These are phyloP conservation scores for Mycalesis mineus DNA, from an alignment of 2,888 invertebrate species.

Conservation along the genomic window DNA sequence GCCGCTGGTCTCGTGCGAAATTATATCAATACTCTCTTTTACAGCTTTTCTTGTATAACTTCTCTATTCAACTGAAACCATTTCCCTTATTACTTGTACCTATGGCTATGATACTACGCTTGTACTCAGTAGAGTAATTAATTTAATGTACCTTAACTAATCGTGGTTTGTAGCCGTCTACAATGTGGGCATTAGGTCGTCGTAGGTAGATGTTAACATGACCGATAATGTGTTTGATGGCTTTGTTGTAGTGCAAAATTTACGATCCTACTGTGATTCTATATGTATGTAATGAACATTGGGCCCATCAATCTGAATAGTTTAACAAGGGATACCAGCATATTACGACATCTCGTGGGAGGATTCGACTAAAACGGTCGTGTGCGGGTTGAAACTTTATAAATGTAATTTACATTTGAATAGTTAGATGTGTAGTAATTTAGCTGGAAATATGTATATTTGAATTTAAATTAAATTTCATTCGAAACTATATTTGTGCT, in stretches of 20 bases:
- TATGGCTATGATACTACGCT: neutral
- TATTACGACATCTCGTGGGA: conserved; percentile 8
- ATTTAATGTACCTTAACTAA: neutral
- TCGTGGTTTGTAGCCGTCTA: neutral
- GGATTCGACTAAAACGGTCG: neutral
- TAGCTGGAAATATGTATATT: no score
- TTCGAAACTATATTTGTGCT: no score
- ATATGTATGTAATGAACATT: conserved; percentile 4
- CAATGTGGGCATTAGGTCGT: neutral
- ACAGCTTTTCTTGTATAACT: no score
- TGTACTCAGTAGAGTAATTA: neutral
- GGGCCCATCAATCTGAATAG: conserved; percentile 5
- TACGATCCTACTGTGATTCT: neutral
- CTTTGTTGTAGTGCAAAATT: neutral
- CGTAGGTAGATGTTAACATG: neutral
- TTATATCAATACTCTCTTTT: no score
- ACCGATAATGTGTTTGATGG: neutral
- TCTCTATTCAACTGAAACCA: no score
- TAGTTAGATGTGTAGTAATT: neutral
- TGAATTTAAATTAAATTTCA: no score
- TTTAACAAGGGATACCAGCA: conserved; percentile 8
- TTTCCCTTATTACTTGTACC: no score
- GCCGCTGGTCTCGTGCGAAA: no score
- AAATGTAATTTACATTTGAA: conserved; percentile 16
- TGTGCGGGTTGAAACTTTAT: conserved; percentile 10